Percentiles rank a stretch among this genome's conserved stretches.
phyloP scores from a whole-genome alignment of 2,113 vertebrate genomes.

The Tachuris rubrigastra region DNA sequence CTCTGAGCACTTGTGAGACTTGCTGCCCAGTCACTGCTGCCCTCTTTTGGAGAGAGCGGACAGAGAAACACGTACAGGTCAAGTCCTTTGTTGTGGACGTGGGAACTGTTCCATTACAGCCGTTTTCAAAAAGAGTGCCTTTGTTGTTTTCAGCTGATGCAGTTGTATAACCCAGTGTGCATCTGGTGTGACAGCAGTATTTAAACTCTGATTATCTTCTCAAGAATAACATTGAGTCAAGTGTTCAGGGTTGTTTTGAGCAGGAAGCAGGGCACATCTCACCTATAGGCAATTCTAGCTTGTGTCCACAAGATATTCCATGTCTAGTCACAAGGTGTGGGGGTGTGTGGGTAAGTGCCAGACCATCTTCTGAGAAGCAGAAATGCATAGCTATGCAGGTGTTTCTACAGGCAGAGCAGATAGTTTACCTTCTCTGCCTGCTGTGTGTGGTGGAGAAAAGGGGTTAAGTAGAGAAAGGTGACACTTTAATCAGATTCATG shows the following conservation, averaged over 20 bases:
- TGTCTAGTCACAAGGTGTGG: neutral
- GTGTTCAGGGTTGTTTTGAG: neutral
- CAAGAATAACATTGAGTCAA: neutral
- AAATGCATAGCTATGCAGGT: neutral
- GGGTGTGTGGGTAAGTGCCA: neutral
- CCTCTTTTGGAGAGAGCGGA: conserved; percentile 22
- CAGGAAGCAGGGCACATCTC: neutral
- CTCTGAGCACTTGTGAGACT: neutral
- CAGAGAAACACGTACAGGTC: neutral
- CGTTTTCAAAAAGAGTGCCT: neutral
- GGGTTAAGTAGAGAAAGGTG: neutral
- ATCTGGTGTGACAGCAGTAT: neutral
- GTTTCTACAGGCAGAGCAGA: neutral
- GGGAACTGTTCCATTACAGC: neutral
- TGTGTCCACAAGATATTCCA: neutral
- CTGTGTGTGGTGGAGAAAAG: neutral
- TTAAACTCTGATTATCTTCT: neutral
- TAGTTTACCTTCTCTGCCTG: neutral
- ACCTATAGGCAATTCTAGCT: rapidly evolving
- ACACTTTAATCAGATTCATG: neutral
- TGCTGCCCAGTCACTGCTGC: neutral
- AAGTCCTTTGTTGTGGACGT: neutral
- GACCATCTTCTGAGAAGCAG: neutral
- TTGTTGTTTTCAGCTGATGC: rapidly evolving
- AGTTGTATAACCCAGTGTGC: neutral